Percentiles rank a stretch among this genome's conserved stretches.
phyloP scores from a whole-genome alignment of 2,797 vertebrate genomes.

The Saguinus oedipus region DNA sequence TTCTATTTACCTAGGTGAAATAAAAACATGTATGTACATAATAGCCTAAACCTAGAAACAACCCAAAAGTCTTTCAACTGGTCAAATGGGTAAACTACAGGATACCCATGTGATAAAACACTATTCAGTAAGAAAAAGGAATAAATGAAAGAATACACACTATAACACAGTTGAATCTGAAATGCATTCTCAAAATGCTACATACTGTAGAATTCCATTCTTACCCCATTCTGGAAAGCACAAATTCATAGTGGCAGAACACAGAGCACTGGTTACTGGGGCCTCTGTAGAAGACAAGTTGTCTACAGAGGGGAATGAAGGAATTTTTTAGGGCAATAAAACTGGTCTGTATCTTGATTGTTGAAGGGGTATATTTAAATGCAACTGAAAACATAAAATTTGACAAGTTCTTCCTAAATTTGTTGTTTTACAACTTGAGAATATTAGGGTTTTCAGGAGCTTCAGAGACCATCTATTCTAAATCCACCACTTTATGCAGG shows the following conservation, averaged over 20 bases:
- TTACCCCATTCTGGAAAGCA: not conserved
- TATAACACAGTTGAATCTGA: not conserved
- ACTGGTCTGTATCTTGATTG: not conserved
- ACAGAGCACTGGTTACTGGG: not conserved
- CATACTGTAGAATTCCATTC: not conserved
- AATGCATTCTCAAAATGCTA: not conserved
- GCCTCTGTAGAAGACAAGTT: not conserved
- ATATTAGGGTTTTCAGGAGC: not conserved
- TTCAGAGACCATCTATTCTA: not conserved
- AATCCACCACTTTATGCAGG: not conserved
- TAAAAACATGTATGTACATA: not conserved
- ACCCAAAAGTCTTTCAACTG: not conserved
- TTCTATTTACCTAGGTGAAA: not conserved
- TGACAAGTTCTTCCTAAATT: not conserved
- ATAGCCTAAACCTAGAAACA: not conserved
- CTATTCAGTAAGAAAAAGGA: not conserved
- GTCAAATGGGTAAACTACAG: not conserved
- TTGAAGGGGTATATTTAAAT: not conserved
- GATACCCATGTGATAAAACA: not conserved
- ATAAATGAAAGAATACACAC: not conserved
- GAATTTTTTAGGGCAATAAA: not conserved
- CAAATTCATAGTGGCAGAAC: not conserved
- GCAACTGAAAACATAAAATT: not conserved
- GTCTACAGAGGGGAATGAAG: not conserved
- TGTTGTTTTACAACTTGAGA: constrained; percentile 42